Percentiles rank a stretch among this genome's conserved stretches.
These are phyloP conservation scores for Phanerotoma sp. DNA, from an alignment of 2,888 invertebrate genomes.

Conservation along the genomic window DNA sequence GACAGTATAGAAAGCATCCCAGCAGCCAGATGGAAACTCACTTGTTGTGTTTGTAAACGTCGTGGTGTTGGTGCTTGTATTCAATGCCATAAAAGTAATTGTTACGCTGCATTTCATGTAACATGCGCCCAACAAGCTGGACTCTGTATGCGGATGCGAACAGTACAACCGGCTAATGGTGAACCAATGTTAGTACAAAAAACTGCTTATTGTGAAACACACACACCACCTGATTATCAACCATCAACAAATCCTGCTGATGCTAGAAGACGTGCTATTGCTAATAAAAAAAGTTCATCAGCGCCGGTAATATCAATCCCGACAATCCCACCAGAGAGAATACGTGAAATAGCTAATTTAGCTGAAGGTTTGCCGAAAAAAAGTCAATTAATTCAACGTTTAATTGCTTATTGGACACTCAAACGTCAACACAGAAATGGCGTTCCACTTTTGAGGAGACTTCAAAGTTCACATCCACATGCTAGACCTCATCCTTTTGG, in stretches of 20 bases:
- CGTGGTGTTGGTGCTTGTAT: conserved; percentile 94
- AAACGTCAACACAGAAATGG: conserved; percentile 95
- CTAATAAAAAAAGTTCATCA: conserved; percentile 78
- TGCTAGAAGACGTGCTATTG: conserved; percentile 57
- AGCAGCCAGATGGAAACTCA: conserved; percentile 92
- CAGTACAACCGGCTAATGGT: conserved; percentile 70
- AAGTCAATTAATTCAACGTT: conserved; percentile 81
- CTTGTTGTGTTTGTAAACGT: conserved; percentile 95
- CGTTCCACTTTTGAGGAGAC: conserved; percentile 84
- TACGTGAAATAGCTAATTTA: conserved; percentile 80
- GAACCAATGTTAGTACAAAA: conserved; percentile 87
- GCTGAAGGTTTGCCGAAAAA: conserved; percentile 66
- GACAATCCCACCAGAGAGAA: conserved; percentile 84
- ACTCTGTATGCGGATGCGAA: conserved; percentile 95
- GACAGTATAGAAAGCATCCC: conserved; percentile 97
- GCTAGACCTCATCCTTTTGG: conserved; percentile 49
- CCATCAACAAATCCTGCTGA: conserved; percentile 55
- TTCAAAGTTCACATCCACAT: conserved; percentile 66
- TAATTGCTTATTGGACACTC: conserved; percentile 96
- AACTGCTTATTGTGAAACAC: conserved; percentile 94
- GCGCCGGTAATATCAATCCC: conserved; percentile 92
- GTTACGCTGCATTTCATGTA: conserved; percentile 98
- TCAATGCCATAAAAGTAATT: conserved; percentile 95
- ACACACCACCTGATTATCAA: conserved; percentile 71
- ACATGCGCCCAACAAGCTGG: conserved; percentile 98